phyloP scores from a whole-genome alignment of 2,113 vertebrate species.

The Pica pica region DNA sequence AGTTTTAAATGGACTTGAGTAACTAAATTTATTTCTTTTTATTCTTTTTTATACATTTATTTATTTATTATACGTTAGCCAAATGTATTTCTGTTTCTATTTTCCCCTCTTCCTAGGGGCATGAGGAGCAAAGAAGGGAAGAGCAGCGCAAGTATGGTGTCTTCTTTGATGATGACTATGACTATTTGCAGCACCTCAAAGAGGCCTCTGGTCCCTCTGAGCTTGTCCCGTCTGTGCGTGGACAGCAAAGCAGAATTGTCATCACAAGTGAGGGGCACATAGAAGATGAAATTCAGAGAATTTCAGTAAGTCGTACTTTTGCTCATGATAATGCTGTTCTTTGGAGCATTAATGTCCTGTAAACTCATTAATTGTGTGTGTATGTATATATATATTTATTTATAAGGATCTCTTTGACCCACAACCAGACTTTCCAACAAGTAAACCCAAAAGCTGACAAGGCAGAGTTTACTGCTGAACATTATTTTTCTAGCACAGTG shows the following conservation, averaged over 20 bases:
- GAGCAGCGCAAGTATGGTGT: slow-evolving; percentile 90
- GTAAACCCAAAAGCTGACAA: not conserved
- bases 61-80: not conserved
- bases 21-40: not conserved
- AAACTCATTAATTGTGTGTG: not conserved
- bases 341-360: not conserved
- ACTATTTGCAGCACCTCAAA: slow-evolving; percentile 96
- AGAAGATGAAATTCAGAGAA: slow-evolving; percentile 41
- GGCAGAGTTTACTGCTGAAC: not conserved
- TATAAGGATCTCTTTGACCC: not conserved
- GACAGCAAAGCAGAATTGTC: not conserved
- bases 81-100: not conserved
- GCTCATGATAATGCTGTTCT: not conserved
- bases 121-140: slow-evolving; percentile 78
- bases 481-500: not conserved
- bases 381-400: not conserved
- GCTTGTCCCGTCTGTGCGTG: slow-evolving; percentile 71
- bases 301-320: slow-evolving; percentile 70
- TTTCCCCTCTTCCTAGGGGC: slow-evolving; percentile 19
- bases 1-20: not conserved
- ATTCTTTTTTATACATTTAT: not conserved
- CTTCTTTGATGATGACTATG: slow-evolving; percentile 95
- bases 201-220: slow-evolving; percentile 75
- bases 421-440: not conserved
- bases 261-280: slow-evolving; percentile 49